Percentiles rank a stretch among this genome's conserved stretches.
Evolutionary conservation across 2,113 vertebrate species (phyloP).

Genomic region (Micromys minutus): DNA sequence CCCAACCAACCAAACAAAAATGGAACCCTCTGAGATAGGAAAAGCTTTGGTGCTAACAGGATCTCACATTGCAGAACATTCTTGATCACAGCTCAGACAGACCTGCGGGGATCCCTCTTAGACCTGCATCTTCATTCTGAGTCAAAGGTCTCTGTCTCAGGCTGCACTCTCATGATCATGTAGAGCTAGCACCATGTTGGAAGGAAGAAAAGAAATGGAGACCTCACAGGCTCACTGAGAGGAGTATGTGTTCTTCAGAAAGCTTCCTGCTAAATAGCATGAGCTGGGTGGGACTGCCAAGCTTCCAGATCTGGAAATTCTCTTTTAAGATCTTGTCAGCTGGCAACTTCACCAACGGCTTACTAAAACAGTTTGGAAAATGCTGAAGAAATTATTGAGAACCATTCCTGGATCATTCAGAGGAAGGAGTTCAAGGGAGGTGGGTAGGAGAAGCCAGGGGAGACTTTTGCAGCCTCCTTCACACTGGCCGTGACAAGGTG

Average conservation of each 20-base stretch:
- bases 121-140: slow-evolving; percentile 72
- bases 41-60: slow-evolving; percentile 87
- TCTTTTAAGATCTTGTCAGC: slow-evolving; percentile 85
- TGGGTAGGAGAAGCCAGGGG: slow-evolving; percentile 98
- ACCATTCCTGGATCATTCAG: slow-evolving; percentile 78
- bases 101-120: slow-evolving; percentile 79
- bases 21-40: too few species aligned
- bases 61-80: slow-evolving; percentile 88
- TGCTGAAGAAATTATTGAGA: slow-evolving; percentile 37
- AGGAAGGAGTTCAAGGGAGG: slow-evolving; percentile 97
- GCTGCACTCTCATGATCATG: slow-evolving; percentile 72
- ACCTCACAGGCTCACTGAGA: slow-evolving; percentile 83
- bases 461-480: slow-evolving; percentile 95
- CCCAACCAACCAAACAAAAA: slow-evolving; percentile 43
- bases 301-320: slow-evolving; percentile 96
- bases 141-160: slow-evolving; percentile 43
- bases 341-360: slow-evolving; percentile 83
- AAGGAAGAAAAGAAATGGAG: slow-evolving; percentile 83
- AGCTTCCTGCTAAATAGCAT: slow-evolving; percentile 85
- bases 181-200: slow-evolving; percentile 88
- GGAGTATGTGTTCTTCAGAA: slow-evolving; percentile 85
- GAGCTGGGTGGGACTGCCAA: slow-evolving; percentile 86
- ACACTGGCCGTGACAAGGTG: slow-evolving; percentile 96
- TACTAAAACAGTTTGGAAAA: slow-evolving; percentile 68
- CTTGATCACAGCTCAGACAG: slow-evolving; percentile 82